A percentile compares a stretch with the other conserved stretches of the same genome.
phyloP scores from a whole-genome alignment of 23 tunicate genomes.

The Styela plicata region DNA sequence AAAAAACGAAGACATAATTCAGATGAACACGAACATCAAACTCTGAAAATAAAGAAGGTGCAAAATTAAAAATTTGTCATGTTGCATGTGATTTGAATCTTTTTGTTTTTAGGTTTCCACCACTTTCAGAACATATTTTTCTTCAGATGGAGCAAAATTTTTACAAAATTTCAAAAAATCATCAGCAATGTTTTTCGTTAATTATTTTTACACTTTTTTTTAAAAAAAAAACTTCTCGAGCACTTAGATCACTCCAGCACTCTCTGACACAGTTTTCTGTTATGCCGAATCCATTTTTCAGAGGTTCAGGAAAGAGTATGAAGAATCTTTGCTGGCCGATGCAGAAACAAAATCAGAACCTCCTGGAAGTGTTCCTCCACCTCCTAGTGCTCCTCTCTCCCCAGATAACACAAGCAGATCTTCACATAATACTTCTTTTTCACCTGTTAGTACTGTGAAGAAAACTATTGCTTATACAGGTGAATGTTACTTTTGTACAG shows the following conservation, averaged over 20 bases:
- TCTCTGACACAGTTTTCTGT: too few relatives aligned
- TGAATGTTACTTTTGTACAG: too few relatives aligned
- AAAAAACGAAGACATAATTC: constrained; percentile 32
- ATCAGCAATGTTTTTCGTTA: too few relatives aligned
- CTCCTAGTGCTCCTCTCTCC: neutral
- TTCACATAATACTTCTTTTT: neutral
- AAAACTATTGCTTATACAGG: neutral
- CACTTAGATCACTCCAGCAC: too few relatives aligned
- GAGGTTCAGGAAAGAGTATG: constrained; percentile 11
- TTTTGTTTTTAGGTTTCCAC: neutral
- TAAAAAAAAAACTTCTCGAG: too few relatives aligned
- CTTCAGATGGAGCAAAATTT: too few relatives aligned
- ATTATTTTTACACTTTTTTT: too few relatives aligned
- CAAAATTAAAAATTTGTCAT: neutral
- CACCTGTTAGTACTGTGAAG: neutral
- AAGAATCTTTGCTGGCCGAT: constrained; percentile 10
- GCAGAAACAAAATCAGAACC: neutral
- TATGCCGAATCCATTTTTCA: too few relatives aligned
- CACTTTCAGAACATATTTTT: too few relatives aligned
- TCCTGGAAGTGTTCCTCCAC: neutral
- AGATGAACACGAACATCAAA: neutral
- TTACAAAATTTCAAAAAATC: too few relatives aligned
- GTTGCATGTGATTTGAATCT: neutral
- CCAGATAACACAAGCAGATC: constrained; percentile 2
- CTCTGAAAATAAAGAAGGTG: constrained; percentile 27